Base-by-base conservation (phyloP, 2,113 vertebrate genomes). In the Notiomystis cincta region DNA sequence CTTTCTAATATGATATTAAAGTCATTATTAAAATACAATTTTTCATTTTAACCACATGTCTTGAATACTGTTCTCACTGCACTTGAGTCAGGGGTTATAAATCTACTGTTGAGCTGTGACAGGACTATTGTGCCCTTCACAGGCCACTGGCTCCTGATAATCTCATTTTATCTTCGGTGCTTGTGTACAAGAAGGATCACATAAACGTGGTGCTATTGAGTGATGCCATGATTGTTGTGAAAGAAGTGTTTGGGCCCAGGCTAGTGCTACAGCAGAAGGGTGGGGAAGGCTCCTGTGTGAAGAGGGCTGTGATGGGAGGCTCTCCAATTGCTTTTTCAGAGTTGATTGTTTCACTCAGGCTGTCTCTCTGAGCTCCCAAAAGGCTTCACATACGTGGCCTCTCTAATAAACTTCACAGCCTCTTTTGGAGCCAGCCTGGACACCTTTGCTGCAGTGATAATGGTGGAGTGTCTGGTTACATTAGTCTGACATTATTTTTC, bases 61-160 rank as follows among this genome's bases (percentile, higher is more conserved):
- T 75, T 66, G 83, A 90, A 79, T 95, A 44, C 71, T 82, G 58
- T 54, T 84, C 80, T 92, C 21, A n/a, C 56, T 33, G 70, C 37
- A 42, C 56, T 95, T 42, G 23, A 92, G 66, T 77, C 18, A 47
- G 77, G 54, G 56, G 42, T 96, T 97, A 75, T 90, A 95, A 91
- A 96, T 96, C 84, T 94, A 35, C 95, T 95, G 70, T 96, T 97
- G 94, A 96, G 35, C 76, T 15, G 3, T 94, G 82, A 95, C 75
- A 92, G 95, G 66, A 66, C 86, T 89, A 0, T 92, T 91, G 87
- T 96, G 96, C 82, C 97, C 95, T 98, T 98, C 97, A 97, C 94
- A 97, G 97, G 76, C 94, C 86, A 91, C 93, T 95, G 56, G 53
- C 76, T 98, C 95, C 91, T 95, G 95, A 94, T 96, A 95, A 97